Conservation (phyloP, 1,140 invertebrate genomes). For the Hermatobates lingyangjiaoensis region DNA sequence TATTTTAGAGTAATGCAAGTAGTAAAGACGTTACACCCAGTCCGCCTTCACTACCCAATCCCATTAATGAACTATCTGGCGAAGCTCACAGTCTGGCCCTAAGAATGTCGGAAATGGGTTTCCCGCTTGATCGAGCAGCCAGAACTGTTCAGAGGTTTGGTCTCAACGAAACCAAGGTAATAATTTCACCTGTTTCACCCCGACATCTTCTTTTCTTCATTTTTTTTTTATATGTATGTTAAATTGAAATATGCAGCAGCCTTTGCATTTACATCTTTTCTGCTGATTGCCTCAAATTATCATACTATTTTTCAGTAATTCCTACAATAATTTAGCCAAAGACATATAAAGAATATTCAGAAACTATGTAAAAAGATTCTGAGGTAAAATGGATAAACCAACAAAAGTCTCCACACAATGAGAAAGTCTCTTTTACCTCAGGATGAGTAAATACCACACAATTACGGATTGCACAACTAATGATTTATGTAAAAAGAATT, state of each 20-base stretch:
- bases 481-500: no score
- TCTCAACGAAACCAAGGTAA: conserved; percentile 67
- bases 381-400: no score
- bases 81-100: conserved; percentile 43
- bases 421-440: no score
- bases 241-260: not conserved
- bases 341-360: not conserved
- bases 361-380: no score
- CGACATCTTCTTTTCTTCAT: no score
- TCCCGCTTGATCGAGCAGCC: conserved; percentile 52
- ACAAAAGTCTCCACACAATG: no score
- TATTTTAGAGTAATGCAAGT: not conserved
- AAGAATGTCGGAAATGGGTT: conserved; percentile 65
- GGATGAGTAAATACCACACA: no score
- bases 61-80: conserved; percentile 33
- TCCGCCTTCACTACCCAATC: conserved; percentile 23
- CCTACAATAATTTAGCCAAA: not conserved
- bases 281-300: not conserved
- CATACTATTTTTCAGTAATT: not conserved
- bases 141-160: conserved; percentile 52
- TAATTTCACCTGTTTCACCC: conserved; percentile 13
- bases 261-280: not conserved
- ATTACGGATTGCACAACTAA: no score
- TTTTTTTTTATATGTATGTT: not conserved
- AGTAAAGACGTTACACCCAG: not conserved